Percentiles rank a stretch among this genome's conserved stretches.
phyloP scores from a whole-genome alignment of 2,797 vertebrate genomes.

The Tenualosa thibaudeaui region DNA sequence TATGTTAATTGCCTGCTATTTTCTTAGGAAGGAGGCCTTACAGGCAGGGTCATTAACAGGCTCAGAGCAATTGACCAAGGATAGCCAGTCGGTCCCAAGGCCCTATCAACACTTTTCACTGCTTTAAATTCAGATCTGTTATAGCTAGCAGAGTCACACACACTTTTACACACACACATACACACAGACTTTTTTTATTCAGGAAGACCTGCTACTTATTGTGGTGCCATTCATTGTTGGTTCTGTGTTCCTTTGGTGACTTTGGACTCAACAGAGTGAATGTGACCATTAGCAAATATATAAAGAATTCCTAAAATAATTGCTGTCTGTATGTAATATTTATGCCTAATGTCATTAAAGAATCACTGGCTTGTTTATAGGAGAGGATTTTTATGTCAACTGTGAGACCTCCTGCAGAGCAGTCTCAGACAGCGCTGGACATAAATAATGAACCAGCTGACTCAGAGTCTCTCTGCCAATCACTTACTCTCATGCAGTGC shows the following conservation, averaged over 20 bases:
- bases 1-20: slow-evolving; percentile 78
- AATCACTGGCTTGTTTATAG: not conserved
- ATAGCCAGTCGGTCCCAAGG: slow-evolving; percentile 58
- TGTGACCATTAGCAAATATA: not conserved
- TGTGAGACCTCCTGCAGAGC: not conserved
- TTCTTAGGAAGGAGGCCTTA: slow-evolving; percentile 71
- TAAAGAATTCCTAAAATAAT: not conserved
- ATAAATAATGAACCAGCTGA: not conserved
- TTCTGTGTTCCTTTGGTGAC: not conserved
- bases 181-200: slow-evolving; percentile 26
- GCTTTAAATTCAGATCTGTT: slow-evolving; percentile 61
- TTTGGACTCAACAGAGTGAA: not conserved
- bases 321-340: not conserved
- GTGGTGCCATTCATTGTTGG: not conserved
- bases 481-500: not conserved
- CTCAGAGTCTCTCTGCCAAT: not conserved
- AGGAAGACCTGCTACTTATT: not conserved
- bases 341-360: not conserved
- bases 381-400: not conserved
- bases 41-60: slow-evolving; percentile 74
- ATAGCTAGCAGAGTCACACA: slow-evolving; percentile 47
- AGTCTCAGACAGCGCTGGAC: not conserved
- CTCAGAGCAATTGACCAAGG: slow-evolving; percentile 73
- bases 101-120: slow-evolving; percentile 29
- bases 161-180: not conserved